Percentiles rank a stretch among this genome's conserved stretches.
These are phyloP conservation scores for Odobenus rosmarus DNA, from an alignment of 2,113 vertebrate species.

Conservation along the genomic window DNA sequence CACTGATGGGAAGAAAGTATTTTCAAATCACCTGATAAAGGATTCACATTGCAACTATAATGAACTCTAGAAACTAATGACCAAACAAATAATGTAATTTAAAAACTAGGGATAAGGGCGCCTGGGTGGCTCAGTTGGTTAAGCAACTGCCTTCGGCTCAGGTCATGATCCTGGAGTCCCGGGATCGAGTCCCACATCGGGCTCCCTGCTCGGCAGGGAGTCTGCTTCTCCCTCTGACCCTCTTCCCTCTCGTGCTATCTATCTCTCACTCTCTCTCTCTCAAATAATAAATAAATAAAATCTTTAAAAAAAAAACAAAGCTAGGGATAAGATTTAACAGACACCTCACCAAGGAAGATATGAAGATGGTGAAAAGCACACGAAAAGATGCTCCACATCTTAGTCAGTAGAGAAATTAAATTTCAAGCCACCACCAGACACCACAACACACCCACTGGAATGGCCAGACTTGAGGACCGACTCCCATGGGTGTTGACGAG, in stretches of 20 bases:
- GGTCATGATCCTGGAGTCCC: no score
- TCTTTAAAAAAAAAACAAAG: no score
- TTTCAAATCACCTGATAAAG: background rate
- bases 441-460: fast-evolving
- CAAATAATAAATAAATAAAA: no score
- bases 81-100: background rate
- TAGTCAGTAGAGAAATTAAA: background rate
- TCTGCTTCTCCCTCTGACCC: no score
- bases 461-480: no score
- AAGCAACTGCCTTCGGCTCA: no score
- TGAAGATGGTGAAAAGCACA: background rate
- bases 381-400: background rate
- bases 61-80: background rate
- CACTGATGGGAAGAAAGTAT: background rate
- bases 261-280: no score
- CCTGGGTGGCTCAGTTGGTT: no score
- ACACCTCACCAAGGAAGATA: background rate
- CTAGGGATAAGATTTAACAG: background rate
- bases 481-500: fast-evolving
- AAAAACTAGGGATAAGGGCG: background rate
- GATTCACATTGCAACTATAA: background rate
- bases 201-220: no score
- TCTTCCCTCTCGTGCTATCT: no score
- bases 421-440: background rate
- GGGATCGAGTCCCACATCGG: no score